These are phyloP conservation scores for Poeciliopsis infans DNA, from an alignment of 2,797 vertebrate species.

Conservation along the genomic window DNA sequence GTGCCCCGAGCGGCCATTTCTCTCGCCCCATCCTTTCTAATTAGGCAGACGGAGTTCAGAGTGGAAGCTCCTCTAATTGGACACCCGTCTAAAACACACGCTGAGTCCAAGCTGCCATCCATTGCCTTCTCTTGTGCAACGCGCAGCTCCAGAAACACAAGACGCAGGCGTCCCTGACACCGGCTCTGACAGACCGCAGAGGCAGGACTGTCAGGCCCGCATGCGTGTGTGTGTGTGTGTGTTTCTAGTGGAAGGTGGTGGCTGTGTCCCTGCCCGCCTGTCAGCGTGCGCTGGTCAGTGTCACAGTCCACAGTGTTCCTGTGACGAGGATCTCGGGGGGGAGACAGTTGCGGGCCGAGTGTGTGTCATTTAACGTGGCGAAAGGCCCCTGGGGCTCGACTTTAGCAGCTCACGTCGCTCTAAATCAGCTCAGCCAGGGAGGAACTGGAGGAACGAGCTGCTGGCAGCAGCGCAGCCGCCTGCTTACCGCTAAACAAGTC, in stretches of 20 bases:
- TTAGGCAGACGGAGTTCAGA: conserved; percentile 71
- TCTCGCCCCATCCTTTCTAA: conserved; percentile 66
- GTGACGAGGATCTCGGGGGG: conserved; percentile 64
- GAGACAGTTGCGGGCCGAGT: conserved; percentile 57
- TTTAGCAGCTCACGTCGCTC: conserved; percentile 66
- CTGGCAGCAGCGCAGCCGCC: conserved; percentile 10
- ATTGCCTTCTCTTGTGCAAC: conserved; percentile 52
- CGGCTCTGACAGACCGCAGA: conserved; percentile 62
- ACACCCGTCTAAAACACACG: conserved; percentile 68
- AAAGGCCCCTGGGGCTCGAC: conserved; percentile 63
- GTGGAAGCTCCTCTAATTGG: conserved; percentile 74
- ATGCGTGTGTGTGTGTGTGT: conserved; percentile 51
- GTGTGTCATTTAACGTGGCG: conserved; percentile 68
- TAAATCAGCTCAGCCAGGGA: conserved; percentile 51
- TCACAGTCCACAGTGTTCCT: conserved; percentile 74
- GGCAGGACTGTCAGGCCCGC: conserved; percentile 60
- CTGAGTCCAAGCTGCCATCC: conserved; percentile 72
- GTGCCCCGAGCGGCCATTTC: conserved; percentile 49
- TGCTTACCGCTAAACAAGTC: background rate
- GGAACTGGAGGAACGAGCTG: conserved; percentile 25
- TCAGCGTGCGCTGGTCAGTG: conserved; percentile 56
- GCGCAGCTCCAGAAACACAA: conserved; percentile 55
- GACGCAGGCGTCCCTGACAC: conserved; percentile 66
- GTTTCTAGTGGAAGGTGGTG: conserved; percentile 60
- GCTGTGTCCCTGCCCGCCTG: conserved; percentile 59